A percentile compares a stretch with the other conserved stretches of the same genome.
Conservation (phyloP, 2,113 vertebrate species). For the Clarias batrachus region DNA sequence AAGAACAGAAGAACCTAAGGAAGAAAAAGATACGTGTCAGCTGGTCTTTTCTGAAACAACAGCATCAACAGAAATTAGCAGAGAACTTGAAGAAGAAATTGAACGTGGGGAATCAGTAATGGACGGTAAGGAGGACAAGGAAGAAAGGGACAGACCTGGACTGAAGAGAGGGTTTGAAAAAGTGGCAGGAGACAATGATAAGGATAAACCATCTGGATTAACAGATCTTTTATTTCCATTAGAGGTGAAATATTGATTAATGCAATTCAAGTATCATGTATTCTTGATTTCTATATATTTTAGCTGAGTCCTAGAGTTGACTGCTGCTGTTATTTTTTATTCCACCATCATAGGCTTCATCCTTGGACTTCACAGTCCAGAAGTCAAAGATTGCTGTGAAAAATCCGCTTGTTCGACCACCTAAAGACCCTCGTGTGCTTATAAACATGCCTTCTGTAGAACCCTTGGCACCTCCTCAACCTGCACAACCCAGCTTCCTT, state of each 20-base stretch:
- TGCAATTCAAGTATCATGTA: not conserved
- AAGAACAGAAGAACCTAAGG: not conserved
- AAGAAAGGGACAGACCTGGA: not conserved
- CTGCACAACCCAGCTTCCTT: not conserved
- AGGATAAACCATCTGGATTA: not conserved
- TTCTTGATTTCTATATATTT: not conserved
- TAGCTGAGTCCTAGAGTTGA: not conserved
- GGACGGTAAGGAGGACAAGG: not conserved
- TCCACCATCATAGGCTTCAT: slow-evolving; percentile 48
- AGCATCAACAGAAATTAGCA: not conserved
- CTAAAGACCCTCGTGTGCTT: slow-evolving; percentile 69
- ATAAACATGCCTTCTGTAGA: slow-evolving; percentile 65
- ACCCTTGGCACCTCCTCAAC: slow-evolving; percentile 45
- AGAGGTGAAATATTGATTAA: slow-evolving; percentile 24
- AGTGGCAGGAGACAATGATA: not conserved
- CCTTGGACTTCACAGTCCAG: slow-evolving; percentile 67
- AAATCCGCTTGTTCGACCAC: slow-evolving; percentile 65
- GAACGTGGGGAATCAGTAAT: slow-evolving; percentile 1
- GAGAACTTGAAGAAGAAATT: not conserved
- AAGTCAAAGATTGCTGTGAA: slow-evolving; percentile 71
- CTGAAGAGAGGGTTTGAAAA: slow-evolving; percentile 39
- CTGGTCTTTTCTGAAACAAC: not conserved
- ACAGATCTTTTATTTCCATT: not conserved
- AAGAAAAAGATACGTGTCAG: not conserved
- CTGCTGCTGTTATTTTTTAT: not conserved